Evolutionary conservation across 2,888 invertebrate genomes (phyloP).

Genomic region (Thera britannica): DNA sequence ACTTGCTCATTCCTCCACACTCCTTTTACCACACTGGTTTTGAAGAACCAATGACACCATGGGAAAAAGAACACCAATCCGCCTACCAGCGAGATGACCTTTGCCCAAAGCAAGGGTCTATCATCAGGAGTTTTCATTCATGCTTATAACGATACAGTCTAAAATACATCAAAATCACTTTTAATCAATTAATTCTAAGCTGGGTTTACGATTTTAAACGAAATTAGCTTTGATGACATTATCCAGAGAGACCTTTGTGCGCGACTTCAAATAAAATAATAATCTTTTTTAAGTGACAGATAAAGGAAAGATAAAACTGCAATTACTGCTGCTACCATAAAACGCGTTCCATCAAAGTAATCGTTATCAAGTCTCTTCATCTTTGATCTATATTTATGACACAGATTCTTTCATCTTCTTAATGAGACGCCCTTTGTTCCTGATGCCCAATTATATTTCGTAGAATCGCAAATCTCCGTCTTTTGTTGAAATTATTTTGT

Average conservation of each 20-base stretch:
- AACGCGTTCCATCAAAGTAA: conserved; percentile 15
- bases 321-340: conserved; percentile 11
- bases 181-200: not conserved
- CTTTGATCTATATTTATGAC: conserved; percentile 43
- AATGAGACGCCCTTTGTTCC: conserved; percentile 47
- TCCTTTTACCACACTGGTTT: no score
- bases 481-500: conserved; percentile 12
- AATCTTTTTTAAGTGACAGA: conserved; percentile 7
- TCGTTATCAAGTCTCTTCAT: conserved; percentile 33
- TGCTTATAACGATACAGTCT: no score
- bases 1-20: no score
- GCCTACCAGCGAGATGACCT: no score
- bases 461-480: conserved; percentile 16
- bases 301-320: conserved; percentile 8
- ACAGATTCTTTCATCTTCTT: conserved; percentile 46
- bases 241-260: not conserved
- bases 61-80: no score
- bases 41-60: no score
- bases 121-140: no score
- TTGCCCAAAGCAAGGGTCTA: no score
- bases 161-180: not conserved
- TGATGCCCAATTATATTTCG: conserved; percentile 45
- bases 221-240: conserved; percentile 1
- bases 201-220: not conserved
- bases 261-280: conserved; percentile 7